A percentile compares a stretch with the other conserved stretches of the same genome.
phyloP scores from a whole-genome alignment of 2,888 invertebrate species.

The Megastigmus dorsalis region DNA sequence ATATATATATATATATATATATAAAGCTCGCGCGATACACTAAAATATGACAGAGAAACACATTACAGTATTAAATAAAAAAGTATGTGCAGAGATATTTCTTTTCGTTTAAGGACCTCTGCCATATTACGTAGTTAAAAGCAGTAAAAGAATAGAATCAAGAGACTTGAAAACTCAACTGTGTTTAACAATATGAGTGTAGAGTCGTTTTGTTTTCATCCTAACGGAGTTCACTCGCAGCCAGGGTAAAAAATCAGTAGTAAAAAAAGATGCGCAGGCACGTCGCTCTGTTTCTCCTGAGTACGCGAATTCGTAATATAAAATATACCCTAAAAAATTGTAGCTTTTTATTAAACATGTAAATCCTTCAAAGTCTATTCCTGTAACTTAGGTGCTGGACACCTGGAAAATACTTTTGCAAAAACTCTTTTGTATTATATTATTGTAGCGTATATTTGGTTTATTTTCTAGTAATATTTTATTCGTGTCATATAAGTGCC shows the following conservation, averaged over 20 bases:
- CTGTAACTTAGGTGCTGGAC: slow-evolving; percentile 23
- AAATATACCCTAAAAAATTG: background rate
- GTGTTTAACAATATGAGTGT: background rate
- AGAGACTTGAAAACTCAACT: too few species aligned
- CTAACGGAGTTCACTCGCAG: too few species aligned
- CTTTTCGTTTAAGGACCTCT: background rate
- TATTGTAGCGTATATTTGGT: slow-evolving; percentile 24
- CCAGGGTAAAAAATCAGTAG: too few species aligned
- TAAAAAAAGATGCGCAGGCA: too few species aligned
- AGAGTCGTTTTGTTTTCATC: background rate
- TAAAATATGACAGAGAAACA: background rate
- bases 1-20: too few species aligned
- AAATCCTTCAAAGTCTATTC: slow-evolving; percentile 21
- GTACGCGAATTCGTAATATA: background rate
- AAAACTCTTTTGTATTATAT: slow-evolving; percentile 14
- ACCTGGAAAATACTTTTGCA: slow-evolving; percentile 40
- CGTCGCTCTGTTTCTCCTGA: background rate
- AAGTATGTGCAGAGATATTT: background rate
- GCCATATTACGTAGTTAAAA: too few species aligned
- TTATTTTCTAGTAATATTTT: background rate
- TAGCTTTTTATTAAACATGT: slow-evolving; percentile 10
- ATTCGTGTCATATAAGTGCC: slow-evolving; percentile 16
- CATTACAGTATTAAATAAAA: slow-evolving; percentile 40
- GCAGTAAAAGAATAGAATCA: too few species aligned
- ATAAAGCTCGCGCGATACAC: background rate